Base-by-base conservation (phyloP, 2,113 vertebrate species). In the Caranx ignobilis region DNA sequence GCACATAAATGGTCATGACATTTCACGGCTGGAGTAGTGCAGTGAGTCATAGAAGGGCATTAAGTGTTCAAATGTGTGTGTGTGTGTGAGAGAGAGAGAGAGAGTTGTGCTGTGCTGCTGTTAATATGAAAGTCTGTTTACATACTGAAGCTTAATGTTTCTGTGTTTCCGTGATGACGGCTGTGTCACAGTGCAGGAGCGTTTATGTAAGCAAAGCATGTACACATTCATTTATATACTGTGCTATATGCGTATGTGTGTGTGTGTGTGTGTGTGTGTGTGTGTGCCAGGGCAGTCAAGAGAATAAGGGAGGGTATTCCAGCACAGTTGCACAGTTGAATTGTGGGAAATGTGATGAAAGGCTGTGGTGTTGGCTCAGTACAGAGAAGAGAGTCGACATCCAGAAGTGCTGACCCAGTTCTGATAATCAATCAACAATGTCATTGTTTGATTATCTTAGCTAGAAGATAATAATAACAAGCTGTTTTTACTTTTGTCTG, bases 1-100 rank as follows among this genome's bases (percentile, higher is more conserved):
- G 86, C 80, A 80, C 90, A 89, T 86, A 92, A 79, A 92, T 85
- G 90, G 89, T 89, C 86, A 88, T 87, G 86, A 89, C 83, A 88
- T 90, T 87, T 88, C 73, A 77, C n/a, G 19, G 75, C 87, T 84
- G 72, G 69, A 80, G 69, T 34, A 66, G 78, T 19, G 70, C 71
- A 69, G 70, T 78, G 84, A 87, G 80, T 88, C 89, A 85, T 75
- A 81, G 77, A 56, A 77, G 85, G 78, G 56, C 68, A 72, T 82
- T 75, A 72, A 82, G 37, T 48, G 72, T 79, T 12, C 1, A 56
- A 48, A 54, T 52, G 68, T 55, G 75, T 57, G 83, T 69, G 67
- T 52, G 68, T 57, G 50, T 48, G 54, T 43, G 56, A 10, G 67
- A 47, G 64, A 3, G 52, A 13, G 67, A 10, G 54, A 68, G 71